These are phyloP conservation scores for Enteromius unitaeniatus DNA, from an alignment of 2,797 vertebrate genomes.

Conservation along the genomic window DNA sequence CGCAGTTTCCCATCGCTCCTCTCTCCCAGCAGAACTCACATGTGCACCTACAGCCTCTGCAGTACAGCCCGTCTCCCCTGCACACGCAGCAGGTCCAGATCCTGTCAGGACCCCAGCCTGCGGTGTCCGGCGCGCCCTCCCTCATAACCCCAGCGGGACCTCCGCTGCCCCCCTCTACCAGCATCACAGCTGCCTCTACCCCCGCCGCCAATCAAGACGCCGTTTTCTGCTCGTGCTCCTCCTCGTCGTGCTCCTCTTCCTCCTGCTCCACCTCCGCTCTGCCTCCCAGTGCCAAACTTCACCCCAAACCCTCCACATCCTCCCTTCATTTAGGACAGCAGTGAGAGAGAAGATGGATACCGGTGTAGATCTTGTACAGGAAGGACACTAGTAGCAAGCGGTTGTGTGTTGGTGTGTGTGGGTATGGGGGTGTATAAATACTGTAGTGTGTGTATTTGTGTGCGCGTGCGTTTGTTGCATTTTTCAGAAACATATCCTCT, in stretches of 20 bases:
- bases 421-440: slow-evolving; percentile 63
- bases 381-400: slow-evolving; percentile 56
- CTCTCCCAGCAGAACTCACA: slow-evolving; percentile 69
- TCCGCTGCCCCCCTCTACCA: slow-evolving; percentile 63
- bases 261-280: slow-evolving; percentile 81
- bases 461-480: slow-evolving; percentile 62
- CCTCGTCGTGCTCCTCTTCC: slow-evolving; percentile 75
- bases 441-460: slow-evolving; percentile 67
- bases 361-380: slow-evolving; percentile 69
- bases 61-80: slow-evolving; percentile 70
- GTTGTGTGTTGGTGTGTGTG: slow-evolving; percentile 66
- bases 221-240: slow-evolving; percentile 73
- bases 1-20: slow-evolving; percentile 60
- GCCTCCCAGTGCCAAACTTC: slow-evolving; percentile 83
- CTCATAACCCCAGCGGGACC: slow-evolving; percentile 62
- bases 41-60: slow-evolving; percentile 71
- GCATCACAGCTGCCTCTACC: slow-evolving; percentile 58
- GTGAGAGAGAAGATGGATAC: slow-evolving; percentile 59
- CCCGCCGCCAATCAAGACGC: slow-evolving; percentile 63
- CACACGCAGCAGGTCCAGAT: slow-evolving; percentile 65
- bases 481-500: slow-evolving; percentile 72
- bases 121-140: slow-evolving; percentile 57
- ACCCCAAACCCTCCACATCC: slow-evolving; percentile 74
- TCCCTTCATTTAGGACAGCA: slow-evolving; percentile 80
- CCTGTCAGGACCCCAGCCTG: slow-evolving; percentile 61